Evolutionary conservation across 2,888 invertebrate species (phyloP).

Genomic region (Maniola hyperantus): DNA sequence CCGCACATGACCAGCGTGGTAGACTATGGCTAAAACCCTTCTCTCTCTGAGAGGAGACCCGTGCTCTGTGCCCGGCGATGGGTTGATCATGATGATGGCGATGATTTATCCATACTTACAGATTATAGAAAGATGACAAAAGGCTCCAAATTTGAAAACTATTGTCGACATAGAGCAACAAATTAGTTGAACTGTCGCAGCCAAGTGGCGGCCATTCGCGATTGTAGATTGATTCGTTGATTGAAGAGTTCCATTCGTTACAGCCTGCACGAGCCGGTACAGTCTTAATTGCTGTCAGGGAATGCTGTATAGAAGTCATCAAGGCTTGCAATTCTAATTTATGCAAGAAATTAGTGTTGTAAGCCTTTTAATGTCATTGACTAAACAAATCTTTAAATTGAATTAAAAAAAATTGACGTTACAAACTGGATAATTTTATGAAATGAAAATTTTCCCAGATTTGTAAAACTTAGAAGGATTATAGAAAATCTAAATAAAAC

Average conservation of each 20-base stretch:
- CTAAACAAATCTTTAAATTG: no score
- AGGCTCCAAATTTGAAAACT: conserved; percentile 77
- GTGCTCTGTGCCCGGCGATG: no score
- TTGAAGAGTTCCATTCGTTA: conserved; percentile 81
- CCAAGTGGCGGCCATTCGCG: conserved; percentile 78
- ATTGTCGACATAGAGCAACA: conserved; percentile 65
- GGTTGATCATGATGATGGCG: no score
- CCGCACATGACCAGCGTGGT: no score
- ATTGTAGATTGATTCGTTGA: conserved; percentile 82
- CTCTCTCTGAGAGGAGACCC: no score
- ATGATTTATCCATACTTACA: no score
- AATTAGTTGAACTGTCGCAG: conserved; percentile 78
- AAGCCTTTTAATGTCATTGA: background rate
- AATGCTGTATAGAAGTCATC: conserved; percentile 52
- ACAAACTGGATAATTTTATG: no score
- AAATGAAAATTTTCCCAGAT: background rate
- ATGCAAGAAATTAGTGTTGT: conserved; percentile 1
- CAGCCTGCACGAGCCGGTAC: conserved; percentile 66
- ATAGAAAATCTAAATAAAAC: no score
- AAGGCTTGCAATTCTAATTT: background rate
- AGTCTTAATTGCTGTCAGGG: conserved; percentile 79
- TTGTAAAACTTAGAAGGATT: no score
- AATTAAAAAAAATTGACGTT: background rate
- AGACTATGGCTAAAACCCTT: no score
- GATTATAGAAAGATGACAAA: conserved; percentile 48